Evolutionary conservation across 2,797 vertebrate genomes (phyloP).

Genomic region (Antennarius maculatus): DNA sequence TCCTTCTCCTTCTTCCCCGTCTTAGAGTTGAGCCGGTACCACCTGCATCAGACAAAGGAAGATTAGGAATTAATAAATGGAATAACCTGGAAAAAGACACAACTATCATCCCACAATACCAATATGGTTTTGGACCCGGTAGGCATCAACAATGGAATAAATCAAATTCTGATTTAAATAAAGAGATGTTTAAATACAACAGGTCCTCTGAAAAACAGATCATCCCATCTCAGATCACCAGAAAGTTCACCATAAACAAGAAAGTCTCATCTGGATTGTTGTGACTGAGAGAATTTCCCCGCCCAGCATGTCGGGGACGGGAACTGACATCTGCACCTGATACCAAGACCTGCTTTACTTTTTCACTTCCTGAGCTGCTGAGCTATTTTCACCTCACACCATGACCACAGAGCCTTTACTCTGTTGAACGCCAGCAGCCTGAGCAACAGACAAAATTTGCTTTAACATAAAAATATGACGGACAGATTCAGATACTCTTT

Average conservation of each 20-base stretch:
- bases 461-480: not conserved
- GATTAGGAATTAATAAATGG: no score
- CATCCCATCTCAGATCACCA: not conserved
- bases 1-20: slow-evolving; percentile 96
- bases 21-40: slow-evolving; percentile 95
- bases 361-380: slow-evolving; percentile 52
- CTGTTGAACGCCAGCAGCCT: not conserved
- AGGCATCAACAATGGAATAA: slow-evolving; percentile 45
- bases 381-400: slow-evolving; percentile 28
- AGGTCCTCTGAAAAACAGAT: not conserved
- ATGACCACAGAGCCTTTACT: slow-evolving; percentile 11
- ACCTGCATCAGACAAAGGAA: slow-evolving; percentile 77
- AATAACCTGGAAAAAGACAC: no score
- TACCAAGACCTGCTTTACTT: slow-evolving; percentile 35
- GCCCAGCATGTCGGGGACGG: not conserved
- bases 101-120: slow-evolving; percentile 36
- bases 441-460: not conserved
- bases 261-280: slow-evolving; percentile 53
- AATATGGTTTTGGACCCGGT: slow-evolving; percentile 15
- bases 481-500: no score
- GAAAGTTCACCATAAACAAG: slow-evolving; percentile 41
- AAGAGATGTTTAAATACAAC: slow-evolving; percentile 6
- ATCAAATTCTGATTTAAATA: slow-evolving; percentile 7
- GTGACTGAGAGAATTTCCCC: slow-evolving; percentile 47
- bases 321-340: slow-evolving; percentile 26